Percentiles rank a stretch among this genome's conserved stretches.
Evolutionary conservation across 2,797 vertebrate species (phyloP).

Genomic region (Euphonia xanthogaster): DNA sequence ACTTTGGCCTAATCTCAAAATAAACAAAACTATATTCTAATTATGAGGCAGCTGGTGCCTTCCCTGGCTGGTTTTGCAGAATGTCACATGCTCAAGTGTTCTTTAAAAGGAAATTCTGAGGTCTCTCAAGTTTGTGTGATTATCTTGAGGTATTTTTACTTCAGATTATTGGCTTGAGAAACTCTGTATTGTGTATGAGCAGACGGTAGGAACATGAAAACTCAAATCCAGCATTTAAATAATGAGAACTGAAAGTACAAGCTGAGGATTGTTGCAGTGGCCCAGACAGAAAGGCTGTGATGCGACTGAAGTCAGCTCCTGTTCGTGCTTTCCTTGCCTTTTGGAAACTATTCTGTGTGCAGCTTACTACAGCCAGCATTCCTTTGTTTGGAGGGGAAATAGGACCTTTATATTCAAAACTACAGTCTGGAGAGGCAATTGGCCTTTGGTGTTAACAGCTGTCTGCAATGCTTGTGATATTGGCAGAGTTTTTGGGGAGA

Average conservation of each 20-base stretch:
- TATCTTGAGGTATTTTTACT: background rate
- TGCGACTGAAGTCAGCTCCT: background rate
- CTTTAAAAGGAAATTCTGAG: conserved; percentile 60
- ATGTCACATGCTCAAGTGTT: conserved; percentile 16
- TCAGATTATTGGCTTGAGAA: background rate
- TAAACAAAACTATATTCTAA: background rate
- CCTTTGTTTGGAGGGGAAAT: background rate
- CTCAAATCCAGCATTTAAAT: conserved; percentile 81
- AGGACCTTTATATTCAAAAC: background rate
- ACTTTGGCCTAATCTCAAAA: background rate
- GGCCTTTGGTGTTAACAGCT: background rate
- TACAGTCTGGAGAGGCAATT: background rate
- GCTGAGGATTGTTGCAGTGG: conserved; percentile 62
- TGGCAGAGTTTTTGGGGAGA: background rate
- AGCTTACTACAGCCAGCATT: background rate
- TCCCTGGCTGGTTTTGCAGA: conserved; percentile 18
- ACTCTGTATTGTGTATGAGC: conserved; percentile 72
- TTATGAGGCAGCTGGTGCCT: background rate
- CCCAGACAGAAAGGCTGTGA: background rate
- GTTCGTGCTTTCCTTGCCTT: background rate
- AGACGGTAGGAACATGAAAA: conserved; percentile 81
- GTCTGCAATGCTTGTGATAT: background rate
- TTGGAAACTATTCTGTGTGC: background rate
- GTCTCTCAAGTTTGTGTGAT: background rate
- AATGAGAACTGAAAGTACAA: conserved; percentile 82